A percentile compares a stretch with the other conserved stretches of the same genome.
Conservation (phyloP, 2,888 invertebrate genomes). For the Limenitis camilla region DNA sequence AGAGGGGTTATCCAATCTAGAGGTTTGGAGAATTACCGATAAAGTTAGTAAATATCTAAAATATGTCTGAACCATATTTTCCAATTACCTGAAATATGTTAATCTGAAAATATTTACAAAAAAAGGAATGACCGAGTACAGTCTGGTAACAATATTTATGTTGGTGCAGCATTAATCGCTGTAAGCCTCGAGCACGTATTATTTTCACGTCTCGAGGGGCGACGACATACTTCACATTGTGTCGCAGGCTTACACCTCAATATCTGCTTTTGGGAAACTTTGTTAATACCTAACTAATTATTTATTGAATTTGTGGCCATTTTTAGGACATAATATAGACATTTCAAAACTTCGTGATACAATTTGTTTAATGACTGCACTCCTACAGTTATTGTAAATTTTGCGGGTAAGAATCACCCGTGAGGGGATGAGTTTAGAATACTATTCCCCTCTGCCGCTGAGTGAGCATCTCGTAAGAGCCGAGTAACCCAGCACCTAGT, state of each 20-base stretch:
- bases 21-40: too few species aligned
- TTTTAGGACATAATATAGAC: not conserved
- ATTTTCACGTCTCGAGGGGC: slow-evolving; percentile 21
- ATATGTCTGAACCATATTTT: slow-evolving; percentile 3
- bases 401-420: too few species aligned
- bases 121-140: not conserved
- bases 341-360: too few species aligned
- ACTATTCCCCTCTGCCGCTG: too few species aligned
- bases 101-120: slow-evolving; percentile 7
- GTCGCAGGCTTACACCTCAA: slow-evolving; percentile 13
- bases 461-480: too few species aligned
- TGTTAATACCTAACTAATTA: slow-evolving; percentile 17
- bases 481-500: too few species aligned
- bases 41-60: too few species aligned
- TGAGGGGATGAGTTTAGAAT: too few species aligned
- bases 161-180: slow-evolving; percentile 19
- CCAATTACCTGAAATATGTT: slow-evolving; percentile 9
- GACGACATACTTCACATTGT: slow-evolving; percentile 17
- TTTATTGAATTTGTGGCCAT: not conserved
- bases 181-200: slow-evolving; percentile 21
- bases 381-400: too few species aligned
- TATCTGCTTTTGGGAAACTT: slow-evolving; percentile 15
- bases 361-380: too few species aligned
- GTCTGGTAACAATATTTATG: slow-evolving; percentile 7
- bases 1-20: too few species aligned